These are phyloP conservation scores for Trilocha varians DNA, from an alignment of 2,888 invertebrate species.

Conservation along the genomic window DNA sequence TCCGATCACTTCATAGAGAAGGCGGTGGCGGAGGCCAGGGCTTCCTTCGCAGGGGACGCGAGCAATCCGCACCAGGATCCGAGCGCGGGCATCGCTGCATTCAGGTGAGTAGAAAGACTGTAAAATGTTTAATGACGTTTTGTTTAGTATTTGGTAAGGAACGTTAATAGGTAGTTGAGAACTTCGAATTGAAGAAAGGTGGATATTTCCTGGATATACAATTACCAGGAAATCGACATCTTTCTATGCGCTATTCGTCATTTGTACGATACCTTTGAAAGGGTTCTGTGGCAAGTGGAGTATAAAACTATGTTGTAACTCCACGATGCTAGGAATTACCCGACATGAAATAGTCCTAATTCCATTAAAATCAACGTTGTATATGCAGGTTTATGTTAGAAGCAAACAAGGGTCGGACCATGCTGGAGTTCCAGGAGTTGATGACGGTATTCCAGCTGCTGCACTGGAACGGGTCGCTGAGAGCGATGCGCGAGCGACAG, in stretches of 20 bases:
- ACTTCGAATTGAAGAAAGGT: no score
- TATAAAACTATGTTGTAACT: no score
- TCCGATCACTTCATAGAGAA: slow-evolving; percentile 96
- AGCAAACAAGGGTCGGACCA: slow-evolving; percentile 91
- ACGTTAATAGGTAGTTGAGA: background rate
- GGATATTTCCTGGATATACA: no score
- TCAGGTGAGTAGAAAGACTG: slow-evolving; percentile 52
- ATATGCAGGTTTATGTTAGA: slow-evolving; percentile 79
- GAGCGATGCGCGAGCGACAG: slow-evolving; percentile 95
- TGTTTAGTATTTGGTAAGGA: no score
- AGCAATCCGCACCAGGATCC: slow-evolving; percentile 76
- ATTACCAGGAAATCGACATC: no score
- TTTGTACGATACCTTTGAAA: no score
- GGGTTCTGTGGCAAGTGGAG: no score
- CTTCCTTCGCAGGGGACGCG: slow-evolving; percentile 83
- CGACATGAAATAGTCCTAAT: no score
- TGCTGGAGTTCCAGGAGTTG: slow-evolving; percentile 96
- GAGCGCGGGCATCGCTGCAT: slow-evolving; percentile 81
- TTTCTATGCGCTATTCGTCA: no score
- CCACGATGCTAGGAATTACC: no score
- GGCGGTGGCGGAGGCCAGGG: slow-evolving; percentile 92
- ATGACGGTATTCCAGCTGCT: slow-evolving; percentile 98
- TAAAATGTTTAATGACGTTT: slow-evolving; percentile 1
- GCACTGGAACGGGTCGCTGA: slow-evolving; percentile 97
- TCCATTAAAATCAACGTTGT: no score